Conservation (phyloP, 2,888 invertebrate species). For the Coleophora deauratella region DNA sequence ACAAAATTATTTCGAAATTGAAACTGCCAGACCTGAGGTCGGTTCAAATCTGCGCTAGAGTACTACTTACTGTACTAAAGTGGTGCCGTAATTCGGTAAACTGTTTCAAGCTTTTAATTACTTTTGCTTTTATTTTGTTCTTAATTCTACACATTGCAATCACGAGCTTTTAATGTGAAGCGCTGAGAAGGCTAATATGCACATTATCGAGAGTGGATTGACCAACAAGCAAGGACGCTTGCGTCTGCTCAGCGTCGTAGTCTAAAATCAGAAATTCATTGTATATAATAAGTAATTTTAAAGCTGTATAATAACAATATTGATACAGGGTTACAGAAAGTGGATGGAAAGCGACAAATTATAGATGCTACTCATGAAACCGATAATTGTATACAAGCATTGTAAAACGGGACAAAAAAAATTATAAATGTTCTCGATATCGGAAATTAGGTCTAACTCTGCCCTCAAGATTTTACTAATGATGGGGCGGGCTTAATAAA, state of each 20-base stretch:
- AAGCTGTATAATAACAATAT: too few relatives aligned
- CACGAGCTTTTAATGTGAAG: constrained; percentile 57
- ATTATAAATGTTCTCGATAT: too few relatives aligned
- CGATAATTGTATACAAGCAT: too few relatives aligned
- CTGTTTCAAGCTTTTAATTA: constrained; percentile 51
- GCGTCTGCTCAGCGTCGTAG: constrained; percentile 11
- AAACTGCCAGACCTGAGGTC: constrained; percentile 46
- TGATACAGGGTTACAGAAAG: too few relatives aligned
- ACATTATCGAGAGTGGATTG: constrained; percentile 46
- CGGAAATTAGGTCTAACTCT: too few relatives aligned
- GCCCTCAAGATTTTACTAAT: too few relatives aligned
- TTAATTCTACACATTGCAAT: constrained; percentile 29
- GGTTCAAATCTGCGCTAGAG: constrained; percentile 32
- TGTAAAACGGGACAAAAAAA: too few relatives aligned
- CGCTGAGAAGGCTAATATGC: constrained; percentile 33
- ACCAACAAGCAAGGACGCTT: constrained; percentile 58
- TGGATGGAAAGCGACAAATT: too few relatives aligned
- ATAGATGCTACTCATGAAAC: too few relatives aligned
- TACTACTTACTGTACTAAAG: constrained; percentile 14
- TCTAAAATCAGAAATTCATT: too few relatives aligned
- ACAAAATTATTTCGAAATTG: constrained; percentile 48
- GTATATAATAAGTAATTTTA: too few relatives aligned
- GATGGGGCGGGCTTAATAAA: too few relatives aligned
- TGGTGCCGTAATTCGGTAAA: constrained; percentile 31
- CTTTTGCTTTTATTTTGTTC: constrained; percentile 41